A percentile compares a stretch with the other conserved stretches of the same genome.
These are phyloP conservation scores for Meloidogyne chitwoodi DNA, from an alignment of 1,140 invertebrate species.

Conservation along the genomic window DNA sequence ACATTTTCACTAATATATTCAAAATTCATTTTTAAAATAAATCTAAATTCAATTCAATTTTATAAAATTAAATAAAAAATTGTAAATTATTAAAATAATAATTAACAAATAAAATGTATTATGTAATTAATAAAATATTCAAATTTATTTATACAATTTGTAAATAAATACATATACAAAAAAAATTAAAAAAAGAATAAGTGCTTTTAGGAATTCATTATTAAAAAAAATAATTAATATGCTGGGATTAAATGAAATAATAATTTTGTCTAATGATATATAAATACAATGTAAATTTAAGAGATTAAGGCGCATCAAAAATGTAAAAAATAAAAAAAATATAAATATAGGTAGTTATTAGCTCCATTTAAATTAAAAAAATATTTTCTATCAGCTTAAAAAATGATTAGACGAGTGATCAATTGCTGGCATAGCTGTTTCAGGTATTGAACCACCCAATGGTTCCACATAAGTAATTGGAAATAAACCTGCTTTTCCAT, in stretches of 20 bases:
- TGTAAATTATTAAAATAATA: no score
- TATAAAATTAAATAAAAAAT: no score
- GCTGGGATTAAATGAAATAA: neutral
- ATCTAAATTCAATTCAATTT: neutral
- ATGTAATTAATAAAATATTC: neutral
- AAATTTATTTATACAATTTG: neutral
- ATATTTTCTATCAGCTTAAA: neutral
- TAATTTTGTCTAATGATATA: neutral
- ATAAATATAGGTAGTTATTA: neutral
- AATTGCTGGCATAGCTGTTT: neutral
- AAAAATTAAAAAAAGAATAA: neutral
- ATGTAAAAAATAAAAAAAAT: slow-evolving; percentile 13
- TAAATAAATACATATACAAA: neutral
- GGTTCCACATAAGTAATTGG: slow-evolving; percentile 33
- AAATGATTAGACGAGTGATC: neutral
- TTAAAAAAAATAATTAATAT: neutral
- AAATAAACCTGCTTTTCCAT: slow-evolving; percentile 38
- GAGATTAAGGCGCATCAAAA: neutral
- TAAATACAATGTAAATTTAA: neutral
- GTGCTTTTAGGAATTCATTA: no score
- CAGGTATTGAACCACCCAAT: neutral
- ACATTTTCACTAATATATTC: slow-evolving; percentile 32
- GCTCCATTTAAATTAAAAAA: neutral
- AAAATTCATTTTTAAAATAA: slow-evolving; percentile 31
- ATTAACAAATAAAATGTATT: no score